Evolutionary conservation across 2,797 vertebrate genomes (phyloP), one percentile per base, ranked within the genome.

Genomic region (Pelodytes ibericus): DNA sequence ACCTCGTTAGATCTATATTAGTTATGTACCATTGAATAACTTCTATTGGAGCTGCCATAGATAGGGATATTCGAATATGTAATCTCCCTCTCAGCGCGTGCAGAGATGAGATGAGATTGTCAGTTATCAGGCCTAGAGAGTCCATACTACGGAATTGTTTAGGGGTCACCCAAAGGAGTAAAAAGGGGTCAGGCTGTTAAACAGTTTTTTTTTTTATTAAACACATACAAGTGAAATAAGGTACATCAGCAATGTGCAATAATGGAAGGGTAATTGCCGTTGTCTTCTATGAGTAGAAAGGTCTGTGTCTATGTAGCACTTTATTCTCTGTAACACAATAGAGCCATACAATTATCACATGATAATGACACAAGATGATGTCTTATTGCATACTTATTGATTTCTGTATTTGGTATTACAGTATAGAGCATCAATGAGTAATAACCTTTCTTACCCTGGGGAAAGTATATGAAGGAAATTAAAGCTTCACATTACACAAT

Each of bases 301-400:
- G 31, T 36, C 10, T 4, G 25, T 59, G 39, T 74, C 36, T 60
- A 24, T 29, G 15, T 10, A 51, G 44, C 27, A 49, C 9, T 33
- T 72, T 62, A 13, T 72, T 30, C 15, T 44, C 26, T 25, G 63
- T 74, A 67, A 67, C 39, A 74, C 49, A 65, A 74, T 57, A 13
- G 30, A 65, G 31, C 3, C 16, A 22, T 65, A 27, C 25, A 65
- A 74, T 65, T 58, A 63, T 66, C 25, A n/a, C 25, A 4, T 11
- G 15, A 58, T 74, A 58, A 66, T 58, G 72, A 74, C 62, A 66
- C 61, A 29, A 65, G 57, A 66, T 65, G 15, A 64, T 65, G 7
- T 58, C 25, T 74, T 30, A 73, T 58, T 64, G 1, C 24, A 65
- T 73, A 58, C 26, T 22, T 47, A 58, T 74, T 65, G 61, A 74